Conservation (phyloP, 2,797 vertebrate genomes). For the Leptoclinus maculatus region DNA sequence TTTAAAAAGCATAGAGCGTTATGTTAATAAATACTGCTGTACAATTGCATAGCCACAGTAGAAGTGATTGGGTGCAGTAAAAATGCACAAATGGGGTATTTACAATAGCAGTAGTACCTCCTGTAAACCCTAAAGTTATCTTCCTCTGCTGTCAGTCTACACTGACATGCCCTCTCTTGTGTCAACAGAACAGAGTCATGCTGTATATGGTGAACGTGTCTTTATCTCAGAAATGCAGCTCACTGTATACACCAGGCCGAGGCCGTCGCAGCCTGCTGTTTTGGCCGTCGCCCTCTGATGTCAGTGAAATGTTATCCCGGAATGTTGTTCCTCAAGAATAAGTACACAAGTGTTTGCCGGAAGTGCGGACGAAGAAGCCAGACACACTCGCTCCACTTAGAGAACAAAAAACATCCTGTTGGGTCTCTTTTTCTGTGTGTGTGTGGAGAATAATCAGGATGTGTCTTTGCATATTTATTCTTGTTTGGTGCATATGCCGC, state of each 20-base stretch:
- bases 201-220: slow-evolving; percentile 11
- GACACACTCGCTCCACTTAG: slow-evolving; percentile 60
- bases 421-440: slow-evolving; percentile 24
- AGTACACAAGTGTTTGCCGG: slow-evolving; percentile 45
- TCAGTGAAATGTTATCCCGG: slow-evolving; percentile 34
- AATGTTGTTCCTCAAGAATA: slow-evolving; percentile 30
- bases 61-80: not conserved
- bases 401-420: slow-evolving; percentile 68
- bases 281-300: slow-evolving; percentile 24
- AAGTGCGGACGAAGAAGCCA: slow-evolving; percentile 50
- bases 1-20: not conserved
- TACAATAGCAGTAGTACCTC: not conserved
- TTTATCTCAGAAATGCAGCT: slow-evolving; percentile 44
- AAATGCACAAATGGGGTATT: not conserved
- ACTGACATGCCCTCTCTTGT: not conserved
- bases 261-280: slow-evolving; percentile 32
- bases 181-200: slow-evolving; percentile 3
- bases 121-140: slow-evolving; percentile 9
- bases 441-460: slow-evolving; percentile 31
- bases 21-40: not conserved
- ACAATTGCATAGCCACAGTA: not conserved
- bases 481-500: slow-evolving; percentile 45
- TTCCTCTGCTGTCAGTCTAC: not conserved
- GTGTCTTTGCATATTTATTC: slow-evolving; percentile 30
- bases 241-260: slow-evolving; percentile 4